Evolutionary conservation across 1,140 invertebrate species (phyloP), one percentile per base, ranked within the genome.

Genomic region (Brachionus koreanus): DNA sequence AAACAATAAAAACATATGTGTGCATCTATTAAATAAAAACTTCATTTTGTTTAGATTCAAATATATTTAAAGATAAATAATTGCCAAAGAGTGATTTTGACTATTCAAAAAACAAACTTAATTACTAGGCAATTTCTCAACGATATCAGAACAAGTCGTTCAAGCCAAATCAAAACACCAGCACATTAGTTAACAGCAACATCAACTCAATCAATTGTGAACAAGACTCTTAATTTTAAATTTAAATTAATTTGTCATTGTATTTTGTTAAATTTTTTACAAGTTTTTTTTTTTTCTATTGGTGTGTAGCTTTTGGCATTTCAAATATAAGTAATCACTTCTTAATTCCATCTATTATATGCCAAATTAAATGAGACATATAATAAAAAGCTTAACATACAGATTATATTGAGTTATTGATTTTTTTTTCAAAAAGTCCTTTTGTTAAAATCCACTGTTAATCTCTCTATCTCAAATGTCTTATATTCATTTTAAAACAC

Each of bases 401-500:
- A 57, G 49, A 57, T 57, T 19, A 23, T 3, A 57, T 57, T 57
- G 16, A 57, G 49, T 57, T 57, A 57, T 57, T 57, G 49, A 57
- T 57, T 57, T 57, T 19, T 57, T 57, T 12, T n/a, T 3, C 7
- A 49, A n/a, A 49, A 49, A 49, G 43, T 19, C 49, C 49, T 57
- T 7, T 57, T 19, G n/a, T 57, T 23, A 57, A 57, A 57, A 23
- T 57, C 49, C 49, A 23, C 49, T 57, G n/a, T 57, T 7, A 67
- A 67, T 35, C 35, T 57, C 23, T 57, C 3, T 57, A 19, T 57
- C n/a, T 67, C 63, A 3, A 74, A 79, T 79, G 76, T 79, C 76
- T 57, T 37, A 23, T 79, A 61, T 79, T 29, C 76, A 61, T 12
- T 79, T 79, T 65, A 79, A 79, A 65, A 39, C 76, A 39, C 46